Conservation (phyloP, 2,888 invertebrate species). For the Nemapogon koenigi region DNA sequence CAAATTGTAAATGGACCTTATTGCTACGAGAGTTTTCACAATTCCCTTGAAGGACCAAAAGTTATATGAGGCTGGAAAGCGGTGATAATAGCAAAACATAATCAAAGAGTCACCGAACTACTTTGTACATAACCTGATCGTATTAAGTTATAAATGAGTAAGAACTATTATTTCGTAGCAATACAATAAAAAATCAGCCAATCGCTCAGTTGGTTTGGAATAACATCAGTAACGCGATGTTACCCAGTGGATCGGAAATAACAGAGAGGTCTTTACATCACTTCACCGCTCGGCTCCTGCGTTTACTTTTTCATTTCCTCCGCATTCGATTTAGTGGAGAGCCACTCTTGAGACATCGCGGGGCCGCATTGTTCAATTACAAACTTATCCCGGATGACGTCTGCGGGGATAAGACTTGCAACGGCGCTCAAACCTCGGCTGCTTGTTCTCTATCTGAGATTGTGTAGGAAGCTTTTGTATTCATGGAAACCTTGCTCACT, state of each 20-base stretch:
- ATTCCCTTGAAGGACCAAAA: too few species aligned
- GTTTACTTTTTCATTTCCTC: slow-evolving; percentile 14
- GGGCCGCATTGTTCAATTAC: slow-evolving; percentile 20
- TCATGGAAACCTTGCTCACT: slow-evolving; percentile 4
- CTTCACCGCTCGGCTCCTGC: slow-evolving; percentile 1
- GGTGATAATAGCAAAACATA: too few species aligned
- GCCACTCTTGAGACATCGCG: slow-evolving; percentile 11
- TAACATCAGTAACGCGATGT: slow-evolving; percentile 13
- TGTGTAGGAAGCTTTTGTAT: slow-evolving; percentile 6
- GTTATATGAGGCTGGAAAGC: too few species aligned
- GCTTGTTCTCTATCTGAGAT: slow-evolving; percentile 5
- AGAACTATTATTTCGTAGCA: too few species aligned
- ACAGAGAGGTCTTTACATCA: slow-evolving; percentile 11
- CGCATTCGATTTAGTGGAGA: slow-evolving; percentile 11
- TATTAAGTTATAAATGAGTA: too few species aligned
- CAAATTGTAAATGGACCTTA: too few species aligned
- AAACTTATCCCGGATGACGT: slow-evolving; percentile 17
- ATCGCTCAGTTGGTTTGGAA: slow-evolving; percentile 10
- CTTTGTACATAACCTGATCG: too few species aligned
- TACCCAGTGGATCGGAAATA: slow-evolving; percentile 13
- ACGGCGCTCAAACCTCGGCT: slow-evolving; percentile 8
- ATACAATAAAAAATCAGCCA: slow-evolving; percentile 6
- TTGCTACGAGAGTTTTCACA: too few species aligned
- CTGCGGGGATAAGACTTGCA: slow-evolving; percentile 7
- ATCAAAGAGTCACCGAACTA: too few species aligned